Evolutionary conservation across 1,140 invertebrate genomes (phyloP).

Genomic region (Heterodera schachtii): DNA sequence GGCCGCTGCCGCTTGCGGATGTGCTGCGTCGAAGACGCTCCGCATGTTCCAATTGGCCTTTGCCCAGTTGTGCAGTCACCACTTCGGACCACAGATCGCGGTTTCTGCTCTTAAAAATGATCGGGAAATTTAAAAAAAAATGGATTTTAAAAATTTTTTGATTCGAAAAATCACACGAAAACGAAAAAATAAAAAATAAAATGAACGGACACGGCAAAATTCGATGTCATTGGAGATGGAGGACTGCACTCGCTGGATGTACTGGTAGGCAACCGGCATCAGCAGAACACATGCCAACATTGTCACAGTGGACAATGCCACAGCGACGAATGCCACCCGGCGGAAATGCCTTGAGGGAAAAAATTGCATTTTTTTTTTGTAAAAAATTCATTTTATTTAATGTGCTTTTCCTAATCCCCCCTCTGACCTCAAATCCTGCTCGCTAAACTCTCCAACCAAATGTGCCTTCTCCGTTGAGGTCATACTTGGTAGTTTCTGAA

Average conservation of each 20-base stretch:
- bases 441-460: conserved; percentile 31
- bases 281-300: conserved; percentile 61
- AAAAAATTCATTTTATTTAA: background rate
- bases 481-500: background rate
- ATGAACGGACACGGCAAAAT: conserved; percentile 55
- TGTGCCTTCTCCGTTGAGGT: conserved; percentile 5
- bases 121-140: background rate
- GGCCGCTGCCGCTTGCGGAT: conserved; percentile 43
- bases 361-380: background rate
- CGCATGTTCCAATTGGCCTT: conserved; percentile 53
- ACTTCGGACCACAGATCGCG: conserved; percentile 63
- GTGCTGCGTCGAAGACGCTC: conserved; percentile 51
- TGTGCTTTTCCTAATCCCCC: background rate
- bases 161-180: no score
- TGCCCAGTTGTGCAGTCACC: conserved; percentile 59
- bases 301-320: conserved; percentile 62
- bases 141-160: no score
- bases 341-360: conserved; percentile 42
- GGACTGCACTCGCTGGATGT: conserved; percentile 60
- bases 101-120: conserved; percentile 50
- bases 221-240: conserved; percentile 58
- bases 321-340: conserved; percentile 57
- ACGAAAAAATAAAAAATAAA: background rate
- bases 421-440: conserved; percentile 34
- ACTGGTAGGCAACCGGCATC: conserved; percentile 61